Evolutionary conservation across 2,113 vertebrate species (phyloP), one percentile per base, ranked within the genome.

Genomic region (Nesogale talazaci): DNA sequence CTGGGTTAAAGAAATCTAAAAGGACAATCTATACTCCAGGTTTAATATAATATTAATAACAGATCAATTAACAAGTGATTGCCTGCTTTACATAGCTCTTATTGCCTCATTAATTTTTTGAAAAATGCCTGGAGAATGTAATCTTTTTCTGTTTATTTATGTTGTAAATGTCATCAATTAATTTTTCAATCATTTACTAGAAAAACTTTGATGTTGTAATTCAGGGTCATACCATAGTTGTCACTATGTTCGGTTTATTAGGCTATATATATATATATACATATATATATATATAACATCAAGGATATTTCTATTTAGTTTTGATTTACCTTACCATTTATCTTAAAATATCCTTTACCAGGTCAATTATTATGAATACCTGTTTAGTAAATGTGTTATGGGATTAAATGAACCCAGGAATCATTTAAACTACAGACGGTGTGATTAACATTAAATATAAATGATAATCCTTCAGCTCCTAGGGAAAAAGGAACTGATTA

Each of bases 31-130:
- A 93, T 94, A 93, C 29, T 93, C 61, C 1, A 0, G 84, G 69
- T 93, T 96, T 97, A 93, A 83, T 95, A 90, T 14, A 89, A 92
- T 92, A 83, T 74, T 83, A 89, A 87, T 92, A 98, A 91, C 72
- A 97, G 91, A 97, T 95, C 77, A 97, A 97, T 97, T 98, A 98
- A 94, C 88, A 96, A 96, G 56, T 92, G 93, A 98, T 97, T 97
- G 97, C 91, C 56, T 96, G 88, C 80, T 97, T 96, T 97, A 95
- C 79, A 91, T 70, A 74, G 46, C 20, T 96, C 86, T 97, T 95
- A 84, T 82, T 81, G 27, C 93, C 93, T 95, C 96, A 97, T 97
- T 98, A 97, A 89, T 36, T 97, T 97, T 97, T 95, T 97, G 94
- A 97, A 79, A 92, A 97, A 97, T 95, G 81, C 80, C 94, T 96